Percentiles rank a stretch among this genome's conserved stretches.
phyloP scores from a whole-genome alignment of 2,113 vertebrate genomes.

The Lasiurus cinereus region DNA sequence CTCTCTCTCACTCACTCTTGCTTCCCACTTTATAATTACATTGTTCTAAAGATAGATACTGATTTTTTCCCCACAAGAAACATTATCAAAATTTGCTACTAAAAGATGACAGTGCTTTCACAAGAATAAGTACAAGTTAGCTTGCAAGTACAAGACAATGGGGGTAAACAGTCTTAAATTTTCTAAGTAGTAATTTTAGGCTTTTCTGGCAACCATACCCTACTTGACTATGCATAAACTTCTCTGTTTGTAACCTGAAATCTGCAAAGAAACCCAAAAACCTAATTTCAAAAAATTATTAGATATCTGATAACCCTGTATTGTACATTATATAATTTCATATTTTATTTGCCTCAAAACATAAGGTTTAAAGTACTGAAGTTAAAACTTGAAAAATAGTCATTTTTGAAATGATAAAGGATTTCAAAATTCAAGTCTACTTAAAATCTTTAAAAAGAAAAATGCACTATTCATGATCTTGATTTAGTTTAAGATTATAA shows the following conservation, averaged over 20 bases:
- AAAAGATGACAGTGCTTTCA: constrained; percentile 94
- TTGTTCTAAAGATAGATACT: constrained; percentile 90
- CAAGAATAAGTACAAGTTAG: constrained; percentile 92
- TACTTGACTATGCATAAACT: constrained; percentile 85
- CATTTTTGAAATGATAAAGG: constrained; percentile 82
- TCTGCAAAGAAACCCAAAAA: constrained; percentile 81
- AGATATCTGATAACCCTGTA: constrained; percentile 87
- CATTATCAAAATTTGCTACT: constrained; percentile 92
- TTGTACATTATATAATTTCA: constrained; percentile 84
- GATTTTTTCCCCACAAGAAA: constrained; percentile 89
- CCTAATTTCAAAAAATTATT: constrained; percentile 84
- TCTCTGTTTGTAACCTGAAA: constrained; percentile 87
- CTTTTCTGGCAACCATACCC: constrained; percentile 89
- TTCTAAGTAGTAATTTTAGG: constrained; percentile 88
- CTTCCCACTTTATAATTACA: constrained; percentile 88
- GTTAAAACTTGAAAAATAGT: constrained; percentile 86
- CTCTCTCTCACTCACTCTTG: constrained; percentile 52
- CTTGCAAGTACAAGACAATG: constrained; percentile 91
- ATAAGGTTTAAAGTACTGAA: constrained; percentile 84
- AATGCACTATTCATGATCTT: constrained; percentile 81
- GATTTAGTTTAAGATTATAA: constrained; percentile 84
- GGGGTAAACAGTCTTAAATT: constrained; percentile 87
- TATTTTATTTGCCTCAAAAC: constrained; percentile 85
- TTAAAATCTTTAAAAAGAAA: constrained; percentile 67
- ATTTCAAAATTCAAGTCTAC: constrained; percentile 77